These are phyloP conservation scores for Leptopilina drosophilae DNA, from an alignment of 2,888 invertebrate genomes.

Conservation along the genomic window DNA sequence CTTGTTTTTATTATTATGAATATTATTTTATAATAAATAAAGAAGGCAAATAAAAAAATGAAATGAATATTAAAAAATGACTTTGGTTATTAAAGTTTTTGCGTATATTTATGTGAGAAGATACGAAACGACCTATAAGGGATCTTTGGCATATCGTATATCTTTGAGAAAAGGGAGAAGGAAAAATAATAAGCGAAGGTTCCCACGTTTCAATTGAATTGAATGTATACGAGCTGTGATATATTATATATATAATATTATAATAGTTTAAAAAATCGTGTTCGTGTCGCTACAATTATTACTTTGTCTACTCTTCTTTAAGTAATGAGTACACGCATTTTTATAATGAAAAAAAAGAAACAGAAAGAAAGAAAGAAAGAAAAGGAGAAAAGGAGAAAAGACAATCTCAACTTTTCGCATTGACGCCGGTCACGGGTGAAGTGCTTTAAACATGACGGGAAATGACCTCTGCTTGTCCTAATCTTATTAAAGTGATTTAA, in stretches of 20 bases:
- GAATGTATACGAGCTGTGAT: constrained; percentile 25
- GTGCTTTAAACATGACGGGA: constrained; percentile 23
- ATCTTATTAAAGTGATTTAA: constrained; percentile 31
- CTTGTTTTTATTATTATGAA: too few relatives aligned
- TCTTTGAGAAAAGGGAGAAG: constrained; percentile 36
- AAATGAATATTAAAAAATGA: too few relatives aligned
- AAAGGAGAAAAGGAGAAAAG: too few relatives aligned
- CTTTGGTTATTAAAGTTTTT: not conserved
- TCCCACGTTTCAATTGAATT: constrained; percentile 37
- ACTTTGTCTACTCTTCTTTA: constrained; percentile 24
- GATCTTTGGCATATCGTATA: constrained; percentile 32
- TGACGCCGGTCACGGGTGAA: constrained; percentile 30
- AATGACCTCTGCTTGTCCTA: constrained; percentile 33
- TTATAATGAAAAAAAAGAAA: not conserved
- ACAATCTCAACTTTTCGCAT: constrained; percentile 27
- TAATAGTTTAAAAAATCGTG: constrained; percentile 13
- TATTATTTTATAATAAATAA: too few relatives aligned
- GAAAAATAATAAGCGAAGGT: constrained; percentile 33
- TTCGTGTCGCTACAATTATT: constrained; percentile 40
- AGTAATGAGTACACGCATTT: constrained; percentile 14
- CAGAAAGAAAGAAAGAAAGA: too few relatives aligned
- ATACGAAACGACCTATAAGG: constrained; percentile 19
- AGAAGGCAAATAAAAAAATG: too few relatives aligned
- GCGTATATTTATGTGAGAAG: not conserved
- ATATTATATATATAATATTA: not conserved